Evolutionary conservation across 2,113 vertebrate genomes (phyloP).

Genomic region (Paratilapia polleni): DNA sequence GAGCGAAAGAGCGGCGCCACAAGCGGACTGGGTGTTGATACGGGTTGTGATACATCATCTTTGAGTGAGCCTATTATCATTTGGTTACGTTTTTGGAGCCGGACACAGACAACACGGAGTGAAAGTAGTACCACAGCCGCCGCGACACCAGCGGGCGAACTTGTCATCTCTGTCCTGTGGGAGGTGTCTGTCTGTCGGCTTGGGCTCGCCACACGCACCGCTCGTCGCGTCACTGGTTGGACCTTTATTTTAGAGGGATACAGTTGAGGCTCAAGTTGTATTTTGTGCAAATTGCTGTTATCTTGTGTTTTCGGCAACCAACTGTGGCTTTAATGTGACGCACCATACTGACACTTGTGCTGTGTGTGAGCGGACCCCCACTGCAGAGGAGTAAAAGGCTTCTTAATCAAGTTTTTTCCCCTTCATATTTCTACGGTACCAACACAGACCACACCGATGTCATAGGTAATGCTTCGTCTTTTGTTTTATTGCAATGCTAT

Average conservation of each 20-base stretch:
- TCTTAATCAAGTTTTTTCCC: slow-evolving; percentile 40
- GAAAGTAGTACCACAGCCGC: slow-evolving; percentile 49
- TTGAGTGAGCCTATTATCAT: slow-evolving; percentile 8
- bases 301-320: slow-evolving; percentile 35
- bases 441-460: slow-evolving; percentile 30
- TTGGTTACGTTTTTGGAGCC: slow-evolving; percentile 10
- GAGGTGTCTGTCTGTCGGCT: slow-evolving; percentile 60
- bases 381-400: slow-evolving; percentile 51
- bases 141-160: slow-evolving; percentile 56
- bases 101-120: slow-evolving; percentile 40
- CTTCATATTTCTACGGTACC: background rate
- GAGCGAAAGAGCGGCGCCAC: background rate
- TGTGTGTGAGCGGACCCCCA: slow-evolving; percentile 51
- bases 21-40: background rate
- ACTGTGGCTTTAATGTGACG: slow-evolving; percentile 76
- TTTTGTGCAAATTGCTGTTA: slow-evolving; percentile 32
- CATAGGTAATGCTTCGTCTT: slow-evolving; percentile 49
- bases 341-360: slow-evolving; percentile 56
- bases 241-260: background rate
- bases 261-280: background rate
- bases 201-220: slow-evolving; percentile 15
- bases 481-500: background rate
- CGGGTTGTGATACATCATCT: slow-evolving; percentile 18
- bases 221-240: background rate
- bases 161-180: slow-evolving; percentile 55